Evolutionary conservation across 2,113 vertebrate genomes (phyloP).

Genomic region (Polypterus bichir): DNA sequence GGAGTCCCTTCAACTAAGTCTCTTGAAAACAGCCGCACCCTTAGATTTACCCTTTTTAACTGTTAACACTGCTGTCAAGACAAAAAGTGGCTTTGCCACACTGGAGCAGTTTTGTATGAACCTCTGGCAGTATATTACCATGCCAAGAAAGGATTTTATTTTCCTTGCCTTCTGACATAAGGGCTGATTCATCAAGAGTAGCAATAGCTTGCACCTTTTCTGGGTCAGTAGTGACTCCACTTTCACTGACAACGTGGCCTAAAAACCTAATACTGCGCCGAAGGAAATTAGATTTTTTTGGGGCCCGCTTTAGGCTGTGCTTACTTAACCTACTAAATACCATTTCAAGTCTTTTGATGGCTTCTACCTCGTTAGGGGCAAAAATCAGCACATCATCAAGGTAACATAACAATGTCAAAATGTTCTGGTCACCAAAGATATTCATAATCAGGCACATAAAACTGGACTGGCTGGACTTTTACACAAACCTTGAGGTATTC

Average conservation of each 20-base stretch:
- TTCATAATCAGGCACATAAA: neutral
- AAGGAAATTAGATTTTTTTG: slow-evolving; percentile 13
- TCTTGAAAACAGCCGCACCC: too few species aligned
- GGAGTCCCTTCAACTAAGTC: slow-evolving; percentile 11
- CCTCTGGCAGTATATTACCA: too few species aligned
- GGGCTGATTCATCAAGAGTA: neutral
- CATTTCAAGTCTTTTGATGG: slow-evolving; percentile 6
- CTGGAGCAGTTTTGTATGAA: too few species aligned
- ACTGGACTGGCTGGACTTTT: too few species aligned
- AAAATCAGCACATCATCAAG: slow-evolving; percentile 8
- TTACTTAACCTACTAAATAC: slow-evolving; percentile 5
- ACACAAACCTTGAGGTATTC: too few species aligned
- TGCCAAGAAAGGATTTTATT: too few species aligned
- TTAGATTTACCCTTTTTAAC: too few species aligned
- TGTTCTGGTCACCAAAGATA: slow-evolving; percentile 9
- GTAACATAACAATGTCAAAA: slow-evolving; percentile 12
- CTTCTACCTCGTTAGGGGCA: slow-evolving; percentile 5
- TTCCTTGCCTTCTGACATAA: neutral
- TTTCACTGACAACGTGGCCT: slow-evolving; percentile 6
- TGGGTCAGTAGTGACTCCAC: slow-evolving; percentile 12
- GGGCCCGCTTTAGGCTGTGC: slow-evolving; percentile 11
- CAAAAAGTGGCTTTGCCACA: too few species aligned
- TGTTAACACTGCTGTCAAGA: neutral
- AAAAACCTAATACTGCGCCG: slow-evolving; percentile 1
- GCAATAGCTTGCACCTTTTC: slow-evolving; percentile 9